These are phyloP conservation scores for Selene dorsalis DNA, from an alignment of 2,797 vertebrate species.

Conservation along the genomic window DNA sequence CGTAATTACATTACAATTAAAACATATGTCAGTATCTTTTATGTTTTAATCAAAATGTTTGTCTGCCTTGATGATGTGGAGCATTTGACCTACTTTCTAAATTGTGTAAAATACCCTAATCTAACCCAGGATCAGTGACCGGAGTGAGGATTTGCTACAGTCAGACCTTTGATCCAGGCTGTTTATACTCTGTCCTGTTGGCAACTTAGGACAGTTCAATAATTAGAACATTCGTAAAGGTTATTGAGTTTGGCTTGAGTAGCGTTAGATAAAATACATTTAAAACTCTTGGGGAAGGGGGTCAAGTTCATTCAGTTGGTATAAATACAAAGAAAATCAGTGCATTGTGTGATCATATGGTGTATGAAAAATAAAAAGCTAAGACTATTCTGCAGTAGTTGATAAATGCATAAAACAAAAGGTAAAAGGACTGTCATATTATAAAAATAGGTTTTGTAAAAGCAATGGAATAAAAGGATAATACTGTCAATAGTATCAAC, in stretches of 20 bases:
- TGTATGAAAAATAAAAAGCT: conserved; percentile 31
- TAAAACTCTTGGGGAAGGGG: conserved; percentile 25
- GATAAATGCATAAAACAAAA: conserved; percentile 50
- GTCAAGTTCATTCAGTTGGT: conserved; percentile 72
- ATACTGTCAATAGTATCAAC: conserved; percentile 52
- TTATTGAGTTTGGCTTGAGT: conserved; percentile 22
- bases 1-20: conserved; percentile 71
- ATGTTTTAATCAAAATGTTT: conserved; percentile 26
- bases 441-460: conserved; percentile 48
- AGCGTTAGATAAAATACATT: conserved; percentile 39
- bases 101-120: conserved; percentile 35
- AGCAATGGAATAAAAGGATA: conserved; percentile 56
- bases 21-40: conserved; percentile 39
- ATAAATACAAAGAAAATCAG: conserved; percentile 82
- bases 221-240: conserved; percentile 37
- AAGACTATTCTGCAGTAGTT: conserved; percentile 32
- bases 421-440: conserved; percentile 17
- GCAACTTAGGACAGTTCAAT: conserved; percentile 28
- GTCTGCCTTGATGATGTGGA: conserved; percentile 13
- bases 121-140: conserved; percentile 32
- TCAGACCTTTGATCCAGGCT: conserved; percentile 58
- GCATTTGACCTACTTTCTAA: conserved; percentile 53
- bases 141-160: conserved; percentile 18
- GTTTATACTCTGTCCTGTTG: conserved; percentile 53
- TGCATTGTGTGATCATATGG: conserved; percentile 75